Evolutionary conservation across 2,888 invertebrate genomes (phyloP), one percentile per base, ranked within the genome.

Genomic region (Clusia tigrina): DNA sequence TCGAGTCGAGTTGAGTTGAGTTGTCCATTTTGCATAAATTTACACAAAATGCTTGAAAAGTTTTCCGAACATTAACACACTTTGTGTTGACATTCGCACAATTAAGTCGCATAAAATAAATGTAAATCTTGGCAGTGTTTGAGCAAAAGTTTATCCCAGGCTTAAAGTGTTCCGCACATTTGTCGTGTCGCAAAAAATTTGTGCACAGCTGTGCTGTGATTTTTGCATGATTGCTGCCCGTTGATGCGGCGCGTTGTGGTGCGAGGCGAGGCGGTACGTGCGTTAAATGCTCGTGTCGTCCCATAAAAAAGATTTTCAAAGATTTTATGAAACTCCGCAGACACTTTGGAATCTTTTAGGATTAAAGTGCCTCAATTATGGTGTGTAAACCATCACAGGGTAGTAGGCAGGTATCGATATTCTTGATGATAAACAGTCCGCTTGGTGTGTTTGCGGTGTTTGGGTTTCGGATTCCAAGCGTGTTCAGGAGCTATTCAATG

Each of bases 21-120:
- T 58, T 58, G 54, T 53, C 53, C 54, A 24, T 53, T 64, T 64
- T 64, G 64, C 64, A 64, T 64, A 64, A 60, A 64, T 64, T 64
- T 57, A 15, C 56, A 51, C 25, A 61, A 52, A 56, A 24, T 18
- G 46, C 23, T 23, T 20, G 38, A 23, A 12, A 42, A 38, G 20
- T 56, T 42, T 56, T 56, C 24, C 23, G 23, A 17, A 18, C 23
- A 24, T 38, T 42, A 42, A 42, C 56, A 42, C 56, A 56, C 78
- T 78, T 75, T 75, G 78, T 75, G 78, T 74, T 74, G 78, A 76
- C 75, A 78, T 78, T 75, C 76, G 67, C 77, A 78, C 75, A 75
- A 75, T 75, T 75, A 78, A 77, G 73, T 78, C 78, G 76, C 72
- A 68, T 74, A 71, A 53, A 55, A 63, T 63, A 60, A 60, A 60